Percentiles rank a stretch among this genome's conserved stretches.
Conservation (phyloP, 2,888 invertebrate genomes). For the Theodoxus fluviatilis region DNA sequence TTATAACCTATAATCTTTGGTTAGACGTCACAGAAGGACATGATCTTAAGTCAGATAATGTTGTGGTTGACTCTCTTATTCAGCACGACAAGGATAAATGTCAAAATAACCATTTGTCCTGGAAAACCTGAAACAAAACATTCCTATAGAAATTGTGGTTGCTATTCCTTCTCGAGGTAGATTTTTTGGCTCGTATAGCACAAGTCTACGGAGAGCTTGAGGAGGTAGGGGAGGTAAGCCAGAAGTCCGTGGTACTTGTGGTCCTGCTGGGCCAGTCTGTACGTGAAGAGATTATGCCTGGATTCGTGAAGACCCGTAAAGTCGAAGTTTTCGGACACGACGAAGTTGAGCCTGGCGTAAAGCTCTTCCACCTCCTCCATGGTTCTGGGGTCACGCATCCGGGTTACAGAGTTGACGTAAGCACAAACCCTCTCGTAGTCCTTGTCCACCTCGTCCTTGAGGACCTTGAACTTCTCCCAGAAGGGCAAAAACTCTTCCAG, state of each 20-base stretch:
- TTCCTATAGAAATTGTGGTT: no score
- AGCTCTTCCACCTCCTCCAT: constrained; percentile 49
- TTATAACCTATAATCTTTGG: no score
- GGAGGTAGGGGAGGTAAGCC: constrained; percentile 52
- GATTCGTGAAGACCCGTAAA: constrained; percentile 52
- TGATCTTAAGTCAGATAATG: no score
- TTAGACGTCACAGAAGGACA: no score
- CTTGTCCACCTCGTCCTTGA: constrained; percentile 48
- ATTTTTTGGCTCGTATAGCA: constrained; percentile 49
- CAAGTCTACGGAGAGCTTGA: constrained; percentile 45
- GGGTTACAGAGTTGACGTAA: constrained; percentile 46
- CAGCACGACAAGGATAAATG: no score
- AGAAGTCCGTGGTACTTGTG: constrained; percentile 51
- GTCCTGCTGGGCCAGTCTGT: constrained; percentile 52
- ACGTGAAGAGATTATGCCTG: constrained; percentile 55
- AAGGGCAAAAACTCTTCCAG: constrained; percentile 50
- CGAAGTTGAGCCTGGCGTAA: constrained; percentile 40
- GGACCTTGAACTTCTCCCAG: constrained; percentile 44
- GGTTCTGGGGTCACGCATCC: constrained; percentile 49
- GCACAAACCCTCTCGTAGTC: constrained; percentile 43
- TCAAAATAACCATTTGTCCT: no score
- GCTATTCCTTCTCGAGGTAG: constrained; percentile 46
- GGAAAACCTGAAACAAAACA: no score
- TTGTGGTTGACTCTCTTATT: no score
- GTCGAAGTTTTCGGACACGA: constrained; percentile 47